Conservation (phyloP, 2,888 invertebrate genomes). For the Antitype chi region DNA sequence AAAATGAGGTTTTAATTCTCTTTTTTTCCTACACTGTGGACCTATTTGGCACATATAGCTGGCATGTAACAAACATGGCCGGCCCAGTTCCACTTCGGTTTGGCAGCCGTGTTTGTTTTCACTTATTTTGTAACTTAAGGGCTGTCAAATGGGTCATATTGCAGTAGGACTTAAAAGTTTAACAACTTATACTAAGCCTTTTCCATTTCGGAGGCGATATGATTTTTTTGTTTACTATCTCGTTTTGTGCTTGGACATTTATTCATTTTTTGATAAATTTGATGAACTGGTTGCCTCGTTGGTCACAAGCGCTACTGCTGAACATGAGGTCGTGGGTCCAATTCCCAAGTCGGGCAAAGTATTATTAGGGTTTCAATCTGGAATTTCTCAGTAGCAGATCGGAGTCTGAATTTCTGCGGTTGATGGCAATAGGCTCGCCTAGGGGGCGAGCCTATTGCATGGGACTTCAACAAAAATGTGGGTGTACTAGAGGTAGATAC, state of each 20-base stretch:
- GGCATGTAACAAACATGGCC: slow-evolving; percentile 43
- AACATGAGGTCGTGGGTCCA: too few relatives aligned
- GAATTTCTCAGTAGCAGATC: too few relatives aligned
- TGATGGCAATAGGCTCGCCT: too few relatives aligned
- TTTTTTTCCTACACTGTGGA: background rate
- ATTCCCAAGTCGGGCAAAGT: too few relatives aligned
- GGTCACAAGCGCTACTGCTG: too few relatives aligned
- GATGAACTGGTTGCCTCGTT: too few relatives aligned
- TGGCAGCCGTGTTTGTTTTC: slow-evolving; percentile 38
- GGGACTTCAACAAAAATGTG: too few relatives aligned
- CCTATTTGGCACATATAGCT: slow-evolving; percentile 54
- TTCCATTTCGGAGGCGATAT: background rate
- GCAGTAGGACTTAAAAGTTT: background rate
- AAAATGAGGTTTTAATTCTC: background rate
- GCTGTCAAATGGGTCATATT: slow-evolving; percentile 17
- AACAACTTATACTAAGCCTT: background rate
- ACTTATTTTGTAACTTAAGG: slow-evolving; percentile 44
- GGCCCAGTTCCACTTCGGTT: slow-evolving; percentile 47
- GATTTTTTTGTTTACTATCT: background rate
- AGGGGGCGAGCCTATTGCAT: too few relatives aligned
- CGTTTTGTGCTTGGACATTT: background rate
- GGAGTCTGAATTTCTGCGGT: too few relatives aligned
- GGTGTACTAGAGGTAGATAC: too few relatives aligned
- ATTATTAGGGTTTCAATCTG: too few relatives aligned
- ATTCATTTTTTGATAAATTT: too few relatives aligned